Base-by-base conservation (phyloP, 2,797 vertebrate species). In the Argya squamiceps region DNA sequence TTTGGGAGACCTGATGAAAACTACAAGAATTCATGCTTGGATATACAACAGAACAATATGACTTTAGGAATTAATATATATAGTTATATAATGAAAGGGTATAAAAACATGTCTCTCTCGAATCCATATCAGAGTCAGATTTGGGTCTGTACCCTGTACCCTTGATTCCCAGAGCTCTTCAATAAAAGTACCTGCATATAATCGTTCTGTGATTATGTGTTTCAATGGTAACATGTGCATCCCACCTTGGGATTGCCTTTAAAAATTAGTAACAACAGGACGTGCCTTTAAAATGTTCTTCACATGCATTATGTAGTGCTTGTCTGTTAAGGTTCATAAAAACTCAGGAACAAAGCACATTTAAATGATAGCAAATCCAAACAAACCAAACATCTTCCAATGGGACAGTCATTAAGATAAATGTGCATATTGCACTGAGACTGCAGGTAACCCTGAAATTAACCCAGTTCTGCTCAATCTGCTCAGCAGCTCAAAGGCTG, bases 391-490 rank as follows among this genome's bases (percentile, higher is more conserved):
- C 39, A 39, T 55, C 11, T 47, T 64, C 41, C 70, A 60, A 43
- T 7, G 13, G 12, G 11, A 79, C 41, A 60, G 67, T 27, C 55
- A 34, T 15, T 24, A 64, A 79, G 39, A 32, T 46, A 49, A 60
- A 30, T 0, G 1, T 7, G 41, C 10, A 23, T 13, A 2, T 8
- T 43, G 26, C 44, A 59, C 1, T 12, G 30, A 69, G 32, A 62
- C 12, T 26, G 43, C 43, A 82, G 37, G 8, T 14, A 37, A 44
- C 43, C 41, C 77, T 18, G 7, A 26, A 36, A 37, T 6, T 15
- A 44, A 19, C 10, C 29, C 2, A 1, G 14, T 14, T 4, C 50
- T 39, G 36, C 44, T 52, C 34, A 52, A 2, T 9, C 47, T 20
- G 36, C 86, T 34, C 56, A 34, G 76, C 46, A 80, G 15, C 64